These are phyloP conservation scores for Aphelinus certus DNA, from an alignment of 1,140 invertebrate species.

Conservation along the genomic window DNA sequence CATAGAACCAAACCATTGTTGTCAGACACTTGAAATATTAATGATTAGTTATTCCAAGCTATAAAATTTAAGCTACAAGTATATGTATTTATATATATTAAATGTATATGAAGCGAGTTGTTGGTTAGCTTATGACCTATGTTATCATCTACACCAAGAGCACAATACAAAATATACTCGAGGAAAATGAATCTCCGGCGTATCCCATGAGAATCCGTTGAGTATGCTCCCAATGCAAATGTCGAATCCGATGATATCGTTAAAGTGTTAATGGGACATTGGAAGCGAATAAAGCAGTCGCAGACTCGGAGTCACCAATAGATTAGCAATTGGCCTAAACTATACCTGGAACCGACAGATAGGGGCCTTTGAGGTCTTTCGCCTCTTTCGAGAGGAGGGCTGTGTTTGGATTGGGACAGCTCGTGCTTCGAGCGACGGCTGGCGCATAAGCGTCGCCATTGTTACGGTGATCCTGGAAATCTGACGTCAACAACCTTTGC, in stretches of 20 bases:
- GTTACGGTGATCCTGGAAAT: slow-evolving; percentile 70
- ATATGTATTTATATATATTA: too few relatives aligned
- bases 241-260: not conserved
- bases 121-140: slow-evolving; percentile 14
- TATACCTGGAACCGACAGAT: slow-evolving; percentile 82
- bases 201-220: not conserved
- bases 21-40: too few relatives aligned
- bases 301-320: not conserved
- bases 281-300: slow-evolving; percentile 29
- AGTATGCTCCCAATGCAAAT: not conserved
- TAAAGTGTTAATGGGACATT: slow-evolving; percentile 1
- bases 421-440: slow-evolving; percentile 63
- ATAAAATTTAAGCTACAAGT: too few relatives aligned
- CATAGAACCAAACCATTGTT: too few relatives aligned
- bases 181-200: not conserved
- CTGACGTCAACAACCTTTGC: slow-evolving; percentile 68
- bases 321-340: slow-evolving; percentile 56
- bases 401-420: slow-evolving; percentile 69
- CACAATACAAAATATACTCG: not conserved
- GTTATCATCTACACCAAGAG: slow-evolving; percentile 18
- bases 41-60: too few relatives aligned
- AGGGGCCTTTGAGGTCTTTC: slow-evolving; percentile 77
- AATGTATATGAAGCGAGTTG: slow-evolving; percentile 11
- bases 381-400: slow-evolving; percentile 69
- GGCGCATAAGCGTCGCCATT: slow-evolving; percentile 55